Evolutionary conservation across 1,140 invertebrate species (phyloP), one percentile per base, ranked within the genome.

Genomic region (Drosophila sp.): DNA sequence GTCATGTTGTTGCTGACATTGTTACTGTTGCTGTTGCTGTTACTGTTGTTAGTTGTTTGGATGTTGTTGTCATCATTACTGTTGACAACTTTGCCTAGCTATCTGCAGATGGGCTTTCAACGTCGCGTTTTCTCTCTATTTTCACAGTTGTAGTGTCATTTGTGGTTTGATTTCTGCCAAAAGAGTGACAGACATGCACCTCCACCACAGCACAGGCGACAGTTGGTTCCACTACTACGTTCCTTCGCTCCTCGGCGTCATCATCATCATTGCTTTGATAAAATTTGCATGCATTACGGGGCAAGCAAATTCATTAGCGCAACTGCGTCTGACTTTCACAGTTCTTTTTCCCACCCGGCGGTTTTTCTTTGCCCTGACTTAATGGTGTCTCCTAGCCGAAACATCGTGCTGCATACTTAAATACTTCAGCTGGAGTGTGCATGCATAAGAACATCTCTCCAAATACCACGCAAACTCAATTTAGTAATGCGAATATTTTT

Each of bases 161-260:
- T 86, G 81, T 56, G 82, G 82, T 78, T 76, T 87, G 82, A 87
- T 78, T 86, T 72, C 74, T 65, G 58, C 77, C 57, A 56, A 34
- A 27, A 32, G 16, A 21, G 32, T 32, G 46, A 25, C 43, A 69
- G 40, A 56, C 75, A 59, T 43, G 69, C 69, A n/a, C n/a, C n/a
- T n/a, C n/a, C n/a, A n/a, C 56, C 36, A 13, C 9, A 38, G 36
- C 9, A 9, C 13, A 7, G 0, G 14, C 14, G 7, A 43, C 16
- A 18, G 41, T 9, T 14, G 6, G 41, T 3, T 16, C 7, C 16
- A 21, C 7, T 7, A 7, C 16, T 16, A 2, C 0, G 7, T 18
- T 8, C 14, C 41, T 9, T 16, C 2, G 16, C 41, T 8, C 14
- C 8, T 43, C 40, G n/a, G 36, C 32, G 54, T 51, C 27, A n/a